phyloP scores from a whole-genome alignment of 2,888 invertebrate genomes.

The Crocallis elinguaria region DNA sequence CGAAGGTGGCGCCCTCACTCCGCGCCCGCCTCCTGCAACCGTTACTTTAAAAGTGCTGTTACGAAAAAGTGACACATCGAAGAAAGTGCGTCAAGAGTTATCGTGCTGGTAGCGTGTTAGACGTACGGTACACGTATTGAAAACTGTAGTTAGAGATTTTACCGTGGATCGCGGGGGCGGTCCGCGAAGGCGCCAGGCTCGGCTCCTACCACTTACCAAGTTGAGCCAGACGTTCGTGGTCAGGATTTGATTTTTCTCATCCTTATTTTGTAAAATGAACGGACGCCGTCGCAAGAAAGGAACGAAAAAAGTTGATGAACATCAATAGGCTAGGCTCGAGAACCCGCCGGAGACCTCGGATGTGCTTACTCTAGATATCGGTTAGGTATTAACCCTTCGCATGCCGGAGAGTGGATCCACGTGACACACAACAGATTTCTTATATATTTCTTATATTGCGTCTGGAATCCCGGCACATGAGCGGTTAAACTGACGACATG shows the following conservation, averaged over 20 bases:
- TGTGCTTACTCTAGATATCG: neutral
- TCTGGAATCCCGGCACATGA: too few relatives aligned
- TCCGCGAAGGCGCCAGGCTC: slow-evolving; percentile 73
- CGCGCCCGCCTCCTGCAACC: slow-evolving; percentile 74
- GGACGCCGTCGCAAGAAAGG: slow-evolving; percentile 84
- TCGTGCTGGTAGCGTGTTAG: slow-evolving; percentile 32
- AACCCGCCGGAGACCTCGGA: slow-evolving; percentile 11
- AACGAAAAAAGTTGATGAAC: slow-evolving; percentile 78
- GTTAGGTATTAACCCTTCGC: neutral
- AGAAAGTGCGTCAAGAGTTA: slow-evolving; percentile 47
- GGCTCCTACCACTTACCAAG: slow-evolving; percentile 94
- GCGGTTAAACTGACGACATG: too few relatives aligned
- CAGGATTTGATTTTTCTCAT: slow-evolving; percentile 99
- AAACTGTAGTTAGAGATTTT: slow-evolving; percentile 24
- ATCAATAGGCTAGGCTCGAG: slow-evolving; percentile 50
- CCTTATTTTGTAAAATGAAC: slow-evolving; percentile 90
- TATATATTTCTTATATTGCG: too few relatives aligned
- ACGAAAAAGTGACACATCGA: slow-evolving; percentile 34
- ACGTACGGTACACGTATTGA: slow-evolving; percentile 28
- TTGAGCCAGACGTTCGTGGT: slow-evolving; percentile 99
- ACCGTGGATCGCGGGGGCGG: slow-evolving; percentile 60
- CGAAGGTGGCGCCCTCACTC: slow-evolving; percentile 70
- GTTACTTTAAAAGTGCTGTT: slow-evolving; percentile 32
- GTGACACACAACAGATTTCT: too few relatives aligned
- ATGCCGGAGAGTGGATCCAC: too few relatives aligned